phyloP scores from a whole-genome alignment of 2,113 vertebrate genomes.

The Misgurnus mizolepis region DNA sequence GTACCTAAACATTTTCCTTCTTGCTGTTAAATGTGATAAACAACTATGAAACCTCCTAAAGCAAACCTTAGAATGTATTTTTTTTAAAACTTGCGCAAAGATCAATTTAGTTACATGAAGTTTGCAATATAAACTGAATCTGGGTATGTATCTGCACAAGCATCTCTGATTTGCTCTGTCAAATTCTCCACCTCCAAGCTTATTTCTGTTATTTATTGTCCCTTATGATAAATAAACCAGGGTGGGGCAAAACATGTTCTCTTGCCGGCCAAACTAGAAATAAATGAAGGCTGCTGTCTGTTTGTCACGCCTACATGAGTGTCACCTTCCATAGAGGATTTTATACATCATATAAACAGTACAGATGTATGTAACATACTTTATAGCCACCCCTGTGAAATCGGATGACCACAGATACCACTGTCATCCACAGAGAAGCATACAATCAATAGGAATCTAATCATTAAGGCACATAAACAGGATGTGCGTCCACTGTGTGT shows the following conservation, averaged over 20 bases:
- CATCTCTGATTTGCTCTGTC: not conserved
- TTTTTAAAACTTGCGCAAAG: not conserved
- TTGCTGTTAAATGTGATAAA: not conserved
- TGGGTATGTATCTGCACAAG: not conserved
- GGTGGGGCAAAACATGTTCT: not conserved
- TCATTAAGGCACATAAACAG: not conserved
- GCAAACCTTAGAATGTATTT: not conserved
- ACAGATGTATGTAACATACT: not conserved
- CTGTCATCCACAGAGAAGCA: not conserved
- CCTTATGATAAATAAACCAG: not conserved
- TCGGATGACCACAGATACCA: conserved; percentile 1
- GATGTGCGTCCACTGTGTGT: conserved; percentile 6
- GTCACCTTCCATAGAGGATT: conserved; percentile 37
- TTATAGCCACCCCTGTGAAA: not conserved
- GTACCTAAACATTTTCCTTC: not conserved
- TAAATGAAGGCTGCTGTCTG: conserved; percentile 26
- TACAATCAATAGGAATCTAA: not conserved
- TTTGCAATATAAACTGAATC: not conserved
- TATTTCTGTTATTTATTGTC: conserved; percentile 7
- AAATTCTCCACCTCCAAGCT: not conserved
- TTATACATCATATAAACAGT: conserved; percentile 43
- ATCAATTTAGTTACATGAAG: not conserved
- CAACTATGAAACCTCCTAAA: not conserved
- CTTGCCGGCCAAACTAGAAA: conserved; percentile 7
- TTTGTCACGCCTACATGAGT: conserved; percentile 49